phyloP scores from a whole-genome alignment of 2,888 invertebrate species.

The Platerodrilus igneus region DNA sequence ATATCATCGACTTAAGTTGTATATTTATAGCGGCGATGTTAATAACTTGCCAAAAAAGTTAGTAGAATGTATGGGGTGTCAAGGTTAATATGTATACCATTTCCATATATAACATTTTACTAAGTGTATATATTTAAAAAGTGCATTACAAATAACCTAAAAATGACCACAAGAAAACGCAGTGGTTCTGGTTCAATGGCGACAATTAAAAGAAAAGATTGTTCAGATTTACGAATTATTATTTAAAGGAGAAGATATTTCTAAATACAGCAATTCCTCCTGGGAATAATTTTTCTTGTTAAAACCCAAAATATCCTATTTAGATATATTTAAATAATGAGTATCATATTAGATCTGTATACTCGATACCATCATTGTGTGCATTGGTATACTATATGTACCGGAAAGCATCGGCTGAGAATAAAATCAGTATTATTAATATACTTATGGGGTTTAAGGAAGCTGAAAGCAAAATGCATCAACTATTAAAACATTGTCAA shows the following conservation, averaged over 20 bases:
- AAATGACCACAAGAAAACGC: conserved; percentile 73
- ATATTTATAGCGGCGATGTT: too few relatives aligned
- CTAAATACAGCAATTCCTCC: conserved; percentile 79
- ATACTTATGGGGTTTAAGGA: conserved; percentile 78
- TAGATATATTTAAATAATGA: conserved; percentile 79
- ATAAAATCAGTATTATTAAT: conserved; percentile 75
- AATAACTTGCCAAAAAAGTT: too few relatives aligned
- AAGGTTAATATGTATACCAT: too few relatives aligned
- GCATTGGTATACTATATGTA: conserved; percentile 83
- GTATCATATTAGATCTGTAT: conserved; percentile 72
- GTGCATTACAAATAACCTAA: too few relatives aligned
- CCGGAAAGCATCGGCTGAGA: conserved; percentile 68
- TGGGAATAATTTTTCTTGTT: conserved; percentile 96
- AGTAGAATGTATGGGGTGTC: too few relatives aligned
- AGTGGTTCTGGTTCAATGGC: conserved; percentile 81
- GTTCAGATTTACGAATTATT: conserved; percentile 94
- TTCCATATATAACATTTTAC: too few relatives aligned
- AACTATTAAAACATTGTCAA: conserved; percentile 73
- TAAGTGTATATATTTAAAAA: too few relatives aligned
- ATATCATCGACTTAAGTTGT: too few relatives aligned
- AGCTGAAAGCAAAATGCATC: conserved; percentile 77
- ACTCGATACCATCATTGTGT: conserved; percentile 80
- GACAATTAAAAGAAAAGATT: conserved; percentile 86
- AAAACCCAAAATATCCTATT: conserved; percentile 78
- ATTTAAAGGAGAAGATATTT: conserved; percentile 86